Evolutionary conservation across 2,797 vertebrate genomes (phyloP), one percentile per base, ranked within the genome.

Genomic region (Acrocephalus scirpaceus): DNA sequence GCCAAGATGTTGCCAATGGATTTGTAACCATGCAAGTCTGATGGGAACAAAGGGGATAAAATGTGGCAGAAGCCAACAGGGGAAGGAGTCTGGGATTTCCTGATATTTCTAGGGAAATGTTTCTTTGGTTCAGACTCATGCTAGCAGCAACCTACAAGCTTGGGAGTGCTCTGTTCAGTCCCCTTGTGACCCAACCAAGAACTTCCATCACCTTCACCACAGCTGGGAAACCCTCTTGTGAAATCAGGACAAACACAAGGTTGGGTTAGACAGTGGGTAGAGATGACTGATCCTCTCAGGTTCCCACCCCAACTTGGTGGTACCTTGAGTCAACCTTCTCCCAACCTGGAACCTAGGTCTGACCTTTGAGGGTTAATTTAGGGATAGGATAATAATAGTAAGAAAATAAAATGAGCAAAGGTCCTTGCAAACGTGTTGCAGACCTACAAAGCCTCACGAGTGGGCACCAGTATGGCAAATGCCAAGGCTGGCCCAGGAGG

Each of bases 111-210:
- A 45, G 45, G 38, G 29, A 74, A 74, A 60, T 60, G 22, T 60
- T 74, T 74, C 23, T 87, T 71, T 47, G 29, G 83, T 80, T 72
- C 60, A 51, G 38, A 27, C 17, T 69, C 44, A 27, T 6, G 9
- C 8, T 58, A 64, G 27, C 0, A 0, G 47, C 1, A 3, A 77
- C 47, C 34, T 45, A 50, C 2, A 4, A 71, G 42, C 20, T 40
- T 30, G 34, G 13, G 29, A 80, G 53, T 3, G 34, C 32, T 90
- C 47, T 77, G 50, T 44, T 71, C 1, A 2, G 45, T 69, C 51
- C 67, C 21, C 36, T 30, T 34, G 30, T 72, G 77, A 94, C 60
- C 53, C 51, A 51, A 16, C 19, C 50, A 61, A 83, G 38, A 89
- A 48, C 36, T 53, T 61, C 51, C 42, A 83, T 29, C 58, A 29